Conservation (phyloP, 2,888 invertebrate species). For the Drosophila neotestacea region DNA sequence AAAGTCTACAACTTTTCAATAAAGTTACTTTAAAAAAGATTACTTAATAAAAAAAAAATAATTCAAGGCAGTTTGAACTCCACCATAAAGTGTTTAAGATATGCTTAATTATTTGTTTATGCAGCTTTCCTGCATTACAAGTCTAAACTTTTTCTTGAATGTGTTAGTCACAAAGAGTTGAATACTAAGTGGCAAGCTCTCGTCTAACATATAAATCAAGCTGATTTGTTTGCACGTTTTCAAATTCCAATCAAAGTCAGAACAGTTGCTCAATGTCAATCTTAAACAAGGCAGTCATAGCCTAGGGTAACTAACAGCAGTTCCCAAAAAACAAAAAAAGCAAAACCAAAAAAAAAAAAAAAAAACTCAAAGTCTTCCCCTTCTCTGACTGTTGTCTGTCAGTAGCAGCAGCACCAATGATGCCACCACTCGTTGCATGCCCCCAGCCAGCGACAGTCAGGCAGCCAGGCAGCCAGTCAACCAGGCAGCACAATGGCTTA, state of each 20-base stretch:
- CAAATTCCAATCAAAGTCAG: conserved; percentile 27
- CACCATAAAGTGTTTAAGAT: too few relatives aligned
- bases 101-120: too few relatives aligned
- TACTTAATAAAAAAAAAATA: too few relatives aligned
- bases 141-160: neutral
- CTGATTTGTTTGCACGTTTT: conserved; percentile 17
- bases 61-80: too few relatives aligned
- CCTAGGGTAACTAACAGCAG: conserved; percentile 1
- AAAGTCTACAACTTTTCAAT: too few relatives aligned
- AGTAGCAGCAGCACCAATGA: conserved; percentile 14
- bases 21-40: too few relatives aligned
- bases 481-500: conserved; percentile 34
- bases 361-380: neutral
- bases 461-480: conserved; percentile 1
- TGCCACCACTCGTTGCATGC: conserved; percentile 27
- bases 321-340: neutral
- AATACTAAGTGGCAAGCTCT: neutral
- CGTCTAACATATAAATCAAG: neutral
- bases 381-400: conserved; percentile 23
- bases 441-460: neutral
- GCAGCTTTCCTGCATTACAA: too few relatives aligned
- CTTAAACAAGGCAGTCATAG: conserved; percentile 2
- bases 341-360: neutral
- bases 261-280: conserved; percentile 17
- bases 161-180: neutral